These are phyloP conservation scores for Heteronetta atricapilla DNA, from an alignment of 2,113 vertebrate species.

Conservation along the genomic window DNA sequence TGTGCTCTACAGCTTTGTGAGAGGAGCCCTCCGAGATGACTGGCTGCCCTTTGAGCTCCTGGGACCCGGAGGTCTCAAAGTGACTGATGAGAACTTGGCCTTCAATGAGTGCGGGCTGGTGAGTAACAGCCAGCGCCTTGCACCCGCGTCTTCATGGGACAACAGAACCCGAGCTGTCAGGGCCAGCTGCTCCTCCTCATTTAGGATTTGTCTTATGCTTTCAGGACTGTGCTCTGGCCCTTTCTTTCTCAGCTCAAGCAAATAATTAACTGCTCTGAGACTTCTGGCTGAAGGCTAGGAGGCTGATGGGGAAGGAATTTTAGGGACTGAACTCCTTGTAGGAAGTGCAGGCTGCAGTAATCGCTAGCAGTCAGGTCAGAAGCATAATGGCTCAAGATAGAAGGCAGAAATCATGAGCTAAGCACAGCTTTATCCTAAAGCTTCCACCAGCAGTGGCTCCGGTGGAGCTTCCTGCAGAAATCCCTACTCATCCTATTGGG, in stretches of 20 bases:
- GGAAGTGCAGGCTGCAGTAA: neutral
- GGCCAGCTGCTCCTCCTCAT: neutral
- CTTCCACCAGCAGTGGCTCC: accelerated
- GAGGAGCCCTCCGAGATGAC: constrained; percentile 83
- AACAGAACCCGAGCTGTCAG: neutral
- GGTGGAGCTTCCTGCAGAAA: neutral
- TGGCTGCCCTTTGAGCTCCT: constrained; percentile 95
- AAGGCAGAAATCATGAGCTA: too few relatives aligned
- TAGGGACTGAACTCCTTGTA: neutral
- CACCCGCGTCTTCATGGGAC: neutral
- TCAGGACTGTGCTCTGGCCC: neutral
- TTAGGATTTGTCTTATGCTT: neutral
- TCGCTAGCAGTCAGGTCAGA: neutral
- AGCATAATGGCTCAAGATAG: neutral
- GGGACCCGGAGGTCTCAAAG: constrained; percentile 86
- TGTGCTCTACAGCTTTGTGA: constrained; percentile 84
- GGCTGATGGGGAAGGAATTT: neutral
- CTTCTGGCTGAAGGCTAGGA: neutral
- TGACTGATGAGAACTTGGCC: constrained; percentile 82
- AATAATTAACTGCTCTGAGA: neutral
- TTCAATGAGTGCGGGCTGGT: constrained; percentile 92
- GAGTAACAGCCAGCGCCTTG: constrained; percentile 46
- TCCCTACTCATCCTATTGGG: neutral
- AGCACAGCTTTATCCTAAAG: neutral
- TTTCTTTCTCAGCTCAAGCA: neutral